Conservation (phyloP, 2,797 vertebrate genomes). For the Acipenser ruthenus region DNA sequence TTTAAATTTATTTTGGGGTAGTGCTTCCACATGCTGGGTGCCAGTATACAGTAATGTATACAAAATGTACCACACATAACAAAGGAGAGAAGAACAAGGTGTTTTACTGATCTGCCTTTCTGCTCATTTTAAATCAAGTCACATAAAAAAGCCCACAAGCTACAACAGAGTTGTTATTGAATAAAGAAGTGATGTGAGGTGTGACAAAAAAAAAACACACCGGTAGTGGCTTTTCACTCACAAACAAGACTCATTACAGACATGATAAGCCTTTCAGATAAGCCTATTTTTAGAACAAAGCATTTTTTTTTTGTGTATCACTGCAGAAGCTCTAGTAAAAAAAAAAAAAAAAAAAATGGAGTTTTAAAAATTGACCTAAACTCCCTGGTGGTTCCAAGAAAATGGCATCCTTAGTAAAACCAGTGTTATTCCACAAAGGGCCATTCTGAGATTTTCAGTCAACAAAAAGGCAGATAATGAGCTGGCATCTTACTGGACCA, state of each 20-base stretch:
- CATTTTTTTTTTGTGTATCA: neutral
- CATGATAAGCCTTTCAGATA: constrained; percentile 3
- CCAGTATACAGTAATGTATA: too few relatives aligned
- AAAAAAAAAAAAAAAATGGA: neutral
- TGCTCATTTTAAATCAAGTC: too few relatives aligned
- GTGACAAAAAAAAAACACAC: neutral
- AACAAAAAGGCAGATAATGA: constrained; percentile 4
- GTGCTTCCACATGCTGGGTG: too few relatives aligned
- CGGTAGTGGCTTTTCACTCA: neutral
- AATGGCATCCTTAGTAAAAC: neutral
- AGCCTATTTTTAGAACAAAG: neutral
- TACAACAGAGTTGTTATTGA: too few relatives aligned
- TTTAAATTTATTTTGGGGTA: too few relatives aligned
- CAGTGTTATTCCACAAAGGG: neutral
- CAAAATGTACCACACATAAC: too few relatives aligned
- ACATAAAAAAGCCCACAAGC: too few relatives aligned
- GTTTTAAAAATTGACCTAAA: neutral
- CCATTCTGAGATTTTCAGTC: constrained; percentile 18
- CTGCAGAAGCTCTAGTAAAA: neutral
- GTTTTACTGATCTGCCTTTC: too few relatives aligned
- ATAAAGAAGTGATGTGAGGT: neutral
- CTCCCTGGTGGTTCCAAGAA: neutral
- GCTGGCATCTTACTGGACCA: too few relatives aligned
- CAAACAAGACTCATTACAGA: neutral
- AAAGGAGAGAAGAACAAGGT: too few relatives aligned